These are phyloP conservation scores for Colistium nudipinnis DNA, from an alignment of 2,113 vertebrate genomes.

Conservation along the genomic window DNA sequence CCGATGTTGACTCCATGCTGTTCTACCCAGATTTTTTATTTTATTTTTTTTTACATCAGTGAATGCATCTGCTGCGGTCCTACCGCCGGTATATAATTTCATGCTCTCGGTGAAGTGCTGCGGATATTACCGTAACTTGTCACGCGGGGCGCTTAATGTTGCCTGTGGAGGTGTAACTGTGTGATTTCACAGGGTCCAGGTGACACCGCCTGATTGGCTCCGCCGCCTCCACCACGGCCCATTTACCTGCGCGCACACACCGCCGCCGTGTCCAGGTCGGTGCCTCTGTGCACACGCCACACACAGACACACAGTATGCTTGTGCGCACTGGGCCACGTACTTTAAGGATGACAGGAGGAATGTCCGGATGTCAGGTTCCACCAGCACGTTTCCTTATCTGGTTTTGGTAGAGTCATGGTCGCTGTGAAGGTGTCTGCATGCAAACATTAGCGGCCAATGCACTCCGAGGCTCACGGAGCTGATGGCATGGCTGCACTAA, in stretches of 20 bases:
- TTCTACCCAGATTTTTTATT: not conserved
- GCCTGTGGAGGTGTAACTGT: conserved; percentile 27
- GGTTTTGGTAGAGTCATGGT: not conserved
- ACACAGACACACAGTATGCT: not conserved
- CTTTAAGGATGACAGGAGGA: not conserved
- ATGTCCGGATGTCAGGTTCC: not conserved
- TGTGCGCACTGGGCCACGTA: not conserved
- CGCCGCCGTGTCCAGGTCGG: conserved; percentile 29
- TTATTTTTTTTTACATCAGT: not conserved
- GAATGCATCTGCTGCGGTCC: not conserved
- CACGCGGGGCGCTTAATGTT: conserved; percentile 9
- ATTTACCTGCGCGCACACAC: conserved; percentile 50
- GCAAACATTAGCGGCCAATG: no score
- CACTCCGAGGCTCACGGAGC: no score
- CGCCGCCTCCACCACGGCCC: conserved; percentile 35
- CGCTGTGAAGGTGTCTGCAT: no score
- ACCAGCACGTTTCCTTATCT: not conserved
- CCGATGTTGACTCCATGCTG: not conserved
- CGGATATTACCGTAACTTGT: not conserved
- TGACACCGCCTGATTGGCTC: conserved; percentile 24
- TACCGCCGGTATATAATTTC: no score
- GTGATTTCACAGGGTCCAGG: conserved; percentile 25
- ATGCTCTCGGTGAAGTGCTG: not conserved
- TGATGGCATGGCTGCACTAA: not conserved
- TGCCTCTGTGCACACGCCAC: conserved; percentile 15